Evolutionary conservation across 1,140 invertebrate genomes (phyloP).

Genomic region (Euwallacea fornicatus): DNA sequence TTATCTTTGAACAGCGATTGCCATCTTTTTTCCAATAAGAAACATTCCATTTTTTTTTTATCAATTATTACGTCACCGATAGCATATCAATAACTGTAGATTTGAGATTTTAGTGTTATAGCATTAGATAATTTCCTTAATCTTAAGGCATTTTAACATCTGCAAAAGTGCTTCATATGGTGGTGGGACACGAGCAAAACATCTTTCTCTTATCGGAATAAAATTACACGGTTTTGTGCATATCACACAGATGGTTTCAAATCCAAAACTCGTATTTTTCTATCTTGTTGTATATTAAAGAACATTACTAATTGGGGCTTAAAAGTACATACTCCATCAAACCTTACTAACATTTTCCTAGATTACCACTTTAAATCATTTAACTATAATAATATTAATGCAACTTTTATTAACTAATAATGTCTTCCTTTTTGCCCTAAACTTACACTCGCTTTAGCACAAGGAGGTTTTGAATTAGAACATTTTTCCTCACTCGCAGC

Average conservation of each 20-base stretch:
- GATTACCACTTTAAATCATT: no score
- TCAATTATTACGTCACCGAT: conserved; percentile 41
- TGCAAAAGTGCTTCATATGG: conserved; percentile 34
- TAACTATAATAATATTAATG: no score
- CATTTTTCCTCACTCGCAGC: not conserved
- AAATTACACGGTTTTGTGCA: conserved; percentile 6
- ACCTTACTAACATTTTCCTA: no score
- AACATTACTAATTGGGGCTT: no score
- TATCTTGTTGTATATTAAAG: no score
- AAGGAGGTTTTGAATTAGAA: not conserved
- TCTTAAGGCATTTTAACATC: conserved; percentile 25
- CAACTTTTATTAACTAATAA: no score
- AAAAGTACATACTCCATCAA: no score
- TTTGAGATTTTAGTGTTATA: conserved; percentile 39
- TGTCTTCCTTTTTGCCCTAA: no score
- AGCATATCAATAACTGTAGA: conserved; percentile 49
- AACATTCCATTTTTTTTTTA: conserved; percentile 2
- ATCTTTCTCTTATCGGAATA: conserved; percentile 4
- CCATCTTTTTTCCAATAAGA: not conserved
- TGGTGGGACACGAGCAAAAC: not conserved
- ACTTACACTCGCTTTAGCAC: no score
- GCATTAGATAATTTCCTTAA: conserved; percentile 35
- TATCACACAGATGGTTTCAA: conserved; percentile 1
- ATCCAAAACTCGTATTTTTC: no score
- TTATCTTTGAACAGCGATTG: not conserved